Percentiles rank a stretch among this genome's conserved stretches.
phyloP scores from a whole-genome alignment of 2,888 invertebrate genomes.

The Venusia cambrica region DNA sequence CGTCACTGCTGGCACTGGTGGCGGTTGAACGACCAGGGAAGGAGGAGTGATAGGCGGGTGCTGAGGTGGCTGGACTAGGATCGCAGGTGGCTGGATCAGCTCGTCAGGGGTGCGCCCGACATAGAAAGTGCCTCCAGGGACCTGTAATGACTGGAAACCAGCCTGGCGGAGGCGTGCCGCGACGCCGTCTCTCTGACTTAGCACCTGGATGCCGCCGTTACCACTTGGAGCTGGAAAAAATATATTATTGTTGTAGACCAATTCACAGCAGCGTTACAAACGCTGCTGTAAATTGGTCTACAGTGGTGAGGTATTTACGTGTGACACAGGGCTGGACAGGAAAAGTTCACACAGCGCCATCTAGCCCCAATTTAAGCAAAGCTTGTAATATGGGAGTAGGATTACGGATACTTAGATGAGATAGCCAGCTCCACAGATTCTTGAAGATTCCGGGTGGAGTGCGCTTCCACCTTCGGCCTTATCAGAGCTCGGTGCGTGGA shows the following conservation, averaged over 20 bases:
- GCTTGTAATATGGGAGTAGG: no score
- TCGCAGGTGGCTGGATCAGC: conserved; percentile 58
- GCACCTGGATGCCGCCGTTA: conserved; percentile 46
- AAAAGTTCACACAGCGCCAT: no score
- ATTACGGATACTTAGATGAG: conserved; percentile 39
- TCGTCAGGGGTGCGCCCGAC: conserved; percentile 51
- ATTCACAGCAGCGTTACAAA: no score
- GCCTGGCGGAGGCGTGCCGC: conserved; percentile 37
- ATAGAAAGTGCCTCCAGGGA: conserved; percentile 58
- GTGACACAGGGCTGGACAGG: no score
- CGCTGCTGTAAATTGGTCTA: no score
- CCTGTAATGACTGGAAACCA: conserved; percentile 52
- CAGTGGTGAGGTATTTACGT: no score
- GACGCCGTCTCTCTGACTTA: conserved; percentile 34
- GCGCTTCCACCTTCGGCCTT: no score
- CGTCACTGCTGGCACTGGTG: conserved; percentile 37
- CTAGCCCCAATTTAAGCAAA: no score
- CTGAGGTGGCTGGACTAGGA: conserved; percentile 48
- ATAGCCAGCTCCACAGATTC: no score
- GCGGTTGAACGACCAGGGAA: conserved; percentile 43
- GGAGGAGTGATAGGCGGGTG: conserved; percentile 47
- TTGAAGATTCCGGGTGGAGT: no score
- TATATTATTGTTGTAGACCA: no score
- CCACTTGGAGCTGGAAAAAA: conserved; percentile 49
- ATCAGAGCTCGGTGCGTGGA: no score